Evolutionary conservation across 2,113 vertebrate species (phyloP).

Genomic region (Nothoprocta pentlandii): DNA sequence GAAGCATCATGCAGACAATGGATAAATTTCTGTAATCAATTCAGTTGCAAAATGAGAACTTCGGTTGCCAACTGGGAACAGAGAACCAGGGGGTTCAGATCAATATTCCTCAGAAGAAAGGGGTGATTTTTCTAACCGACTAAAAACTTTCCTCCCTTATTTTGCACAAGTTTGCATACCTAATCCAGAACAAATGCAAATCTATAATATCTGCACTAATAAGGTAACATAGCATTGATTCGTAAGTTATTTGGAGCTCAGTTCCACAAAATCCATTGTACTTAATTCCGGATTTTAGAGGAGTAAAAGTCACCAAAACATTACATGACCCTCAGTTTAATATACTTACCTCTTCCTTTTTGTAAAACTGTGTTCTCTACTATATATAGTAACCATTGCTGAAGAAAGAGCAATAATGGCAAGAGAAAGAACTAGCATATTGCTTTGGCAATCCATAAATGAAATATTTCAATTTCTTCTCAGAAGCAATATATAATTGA

Average conservation of each 20-base stretch:
- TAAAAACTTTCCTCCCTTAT: background rate
- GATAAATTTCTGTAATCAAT: background rate
- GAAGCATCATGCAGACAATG: background rate
- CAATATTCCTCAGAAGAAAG: background rate
- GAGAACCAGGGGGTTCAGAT: background rate
- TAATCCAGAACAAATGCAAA: background rate
- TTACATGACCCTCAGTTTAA: background rate
- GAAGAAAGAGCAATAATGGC: background rate
- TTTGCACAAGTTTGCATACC: background rate
- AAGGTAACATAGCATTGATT: background rate
- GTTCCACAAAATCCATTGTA: background rate
- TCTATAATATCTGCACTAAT: background rate
- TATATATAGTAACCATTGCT: background rate
- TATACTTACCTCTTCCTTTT: background rate
- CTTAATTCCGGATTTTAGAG: background rate
- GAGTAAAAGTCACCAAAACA: background rate
- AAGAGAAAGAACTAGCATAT: fast-evolving
- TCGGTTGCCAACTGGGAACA: background rate
- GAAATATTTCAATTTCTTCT: background rate
- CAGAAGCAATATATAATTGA: background rate
- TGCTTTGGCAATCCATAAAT: background rate
- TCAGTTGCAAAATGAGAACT: background rate
- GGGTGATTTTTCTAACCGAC: background rate
- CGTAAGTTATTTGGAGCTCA: background rate
- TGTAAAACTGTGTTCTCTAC: background rate